Percentiles rank a stretch among this genome's conserved stretches.
Evolutionary conservation across 2,797 vertebrate species (phyloP).

Genomic region (Prunella strophiata): DNA sequence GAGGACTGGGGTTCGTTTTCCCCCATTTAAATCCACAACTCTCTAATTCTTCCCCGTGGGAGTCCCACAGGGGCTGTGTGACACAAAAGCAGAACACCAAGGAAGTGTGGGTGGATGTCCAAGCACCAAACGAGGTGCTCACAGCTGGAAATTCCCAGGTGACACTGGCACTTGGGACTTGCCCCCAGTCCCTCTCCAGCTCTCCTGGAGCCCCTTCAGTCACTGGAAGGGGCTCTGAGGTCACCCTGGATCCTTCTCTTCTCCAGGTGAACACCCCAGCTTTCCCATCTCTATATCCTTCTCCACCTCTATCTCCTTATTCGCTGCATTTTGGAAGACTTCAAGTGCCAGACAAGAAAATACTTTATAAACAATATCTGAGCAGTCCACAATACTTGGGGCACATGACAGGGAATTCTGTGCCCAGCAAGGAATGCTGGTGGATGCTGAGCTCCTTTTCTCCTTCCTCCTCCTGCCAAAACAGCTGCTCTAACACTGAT

Average conservation of each 20-base stretch:
- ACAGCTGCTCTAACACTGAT: too few species aligned
- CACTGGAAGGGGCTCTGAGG: background rate
- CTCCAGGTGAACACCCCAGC: background rate
- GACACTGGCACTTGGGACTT: background rate
- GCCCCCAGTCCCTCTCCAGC: too few species aligned
- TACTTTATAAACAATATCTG: background rate
- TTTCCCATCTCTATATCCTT: background rate
- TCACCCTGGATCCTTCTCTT: background rate
- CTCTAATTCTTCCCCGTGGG: background rate
- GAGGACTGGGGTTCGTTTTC: background rate
- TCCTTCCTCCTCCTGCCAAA: background rate
- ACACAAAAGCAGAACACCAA: background rate
- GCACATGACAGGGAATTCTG: background rate
- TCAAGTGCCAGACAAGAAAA: background rate
- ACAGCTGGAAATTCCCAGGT: background rate
- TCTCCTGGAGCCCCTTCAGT: background rate
- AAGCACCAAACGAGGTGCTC: accelerated
- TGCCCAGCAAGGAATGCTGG: background rate
- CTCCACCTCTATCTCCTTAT: background rate
- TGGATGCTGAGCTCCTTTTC: background rate
- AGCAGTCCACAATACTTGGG: background rate
- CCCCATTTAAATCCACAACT: background rate
- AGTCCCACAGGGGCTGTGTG: accelerated
- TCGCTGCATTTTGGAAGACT: background rate
- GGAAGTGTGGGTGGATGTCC: background rate